Conservation (phyloP, 2,113 vertebrate species). For the Hippocampus barbouri region DNA sequence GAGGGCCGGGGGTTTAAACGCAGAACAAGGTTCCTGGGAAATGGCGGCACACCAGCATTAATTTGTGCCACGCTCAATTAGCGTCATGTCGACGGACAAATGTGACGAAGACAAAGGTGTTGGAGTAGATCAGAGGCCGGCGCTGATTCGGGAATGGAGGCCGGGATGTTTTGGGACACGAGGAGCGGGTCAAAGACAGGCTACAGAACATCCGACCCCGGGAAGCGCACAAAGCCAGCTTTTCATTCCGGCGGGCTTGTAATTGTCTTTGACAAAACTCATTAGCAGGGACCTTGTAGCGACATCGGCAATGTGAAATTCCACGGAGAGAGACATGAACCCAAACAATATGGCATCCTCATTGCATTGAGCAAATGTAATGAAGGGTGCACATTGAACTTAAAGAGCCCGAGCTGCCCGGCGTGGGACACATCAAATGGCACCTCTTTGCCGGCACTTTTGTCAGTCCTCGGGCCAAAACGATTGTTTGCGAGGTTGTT, state of each 20-base stretch:
- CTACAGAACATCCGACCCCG: constrained; percentile 70
- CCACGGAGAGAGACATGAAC: constrained; percentile 75
- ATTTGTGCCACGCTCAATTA: constrained; percentile 30
- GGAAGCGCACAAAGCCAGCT: constrained; percentile 78
- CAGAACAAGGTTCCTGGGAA: constrained; percentile 44
- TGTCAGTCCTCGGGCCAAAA: constrained; percentile 59
- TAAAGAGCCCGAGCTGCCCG: constrained; percentile 72
- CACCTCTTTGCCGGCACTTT: constrained; percentile 68
- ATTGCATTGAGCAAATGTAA: constrained; percentile 82
- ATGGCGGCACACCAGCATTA: constrained; percentile 26
- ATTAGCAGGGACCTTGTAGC: constrained; percentile 80
- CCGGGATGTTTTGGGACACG: constrained; percentile 47
- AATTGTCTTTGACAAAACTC: constrained; percentile 88
- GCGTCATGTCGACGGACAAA: constrained; percentile 24
- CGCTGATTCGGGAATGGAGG: constrained; percentile 28
- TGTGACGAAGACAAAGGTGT: constrained; percentile 36
- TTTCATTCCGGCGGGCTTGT: constrained; percentile 77
- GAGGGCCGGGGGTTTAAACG: constrained; percentile 7
- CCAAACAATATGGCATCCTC: constrained; percentile 76
- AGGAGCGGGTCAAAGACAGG: constrained; percentile 72
- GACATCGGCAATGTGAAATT: constrained; percentile 77
- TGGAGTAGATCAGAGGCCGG: constrained; percentile 39
- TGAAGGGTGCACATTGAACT: constrained; percentile 82
- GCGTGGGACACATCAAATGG: constrained; percentile 77
- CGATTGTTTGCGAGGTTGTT: constrained; percentile 62